phyloP scores from a whole-genome alignment of 2,888 invertebrate species.

The Pseudococcus viburni region DNA sequence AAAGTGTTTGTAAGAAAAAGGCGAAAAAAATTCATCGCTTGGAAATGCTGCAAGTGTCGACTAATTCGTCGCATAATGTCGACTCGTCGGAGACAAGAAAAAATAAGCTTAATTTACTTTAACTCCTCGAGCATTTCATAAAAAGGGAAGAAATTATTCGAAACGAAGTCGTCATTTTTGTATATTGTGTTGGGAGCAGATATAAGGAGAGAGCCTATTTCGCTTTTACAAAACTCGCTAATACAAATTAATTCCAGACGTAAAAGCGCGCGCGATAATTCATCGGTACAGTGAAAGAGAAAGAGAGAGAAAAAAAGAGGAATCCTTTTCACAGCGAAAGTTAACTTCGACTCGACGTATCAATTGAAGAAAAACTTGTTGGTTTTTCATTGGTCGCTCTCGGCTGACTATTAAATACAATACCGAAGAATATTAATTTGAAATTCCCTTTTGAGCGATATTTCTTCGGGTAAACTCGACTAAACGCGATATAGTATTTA shows the following conservation, averaged over 20 bases:
- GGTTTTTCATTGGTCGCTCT: constrained; percentile 40
- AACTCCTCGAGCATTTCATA: constrained; percentile 30
- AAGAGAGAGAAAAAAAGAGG: background rate
- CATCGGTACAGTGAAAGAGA: background rate
- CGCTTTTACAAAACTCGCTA: constrained; percentile 11
- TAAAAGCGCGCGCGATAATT: constrained; percentile 39
- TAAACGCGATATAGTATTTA: constrained; percentile 49
- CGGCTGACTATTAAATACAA: constrained; percentile 44
- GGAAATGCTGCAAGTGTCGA: background rate
- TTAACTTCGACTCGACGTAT: constrained; percentile 41
- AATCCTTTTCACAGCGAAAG: constrained; percentile 15
- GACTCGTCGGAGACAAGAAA: constrained; percentile 4
- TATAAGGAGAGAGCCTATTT: background rate
- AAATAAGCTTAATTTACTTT: constrained; percentile 17
- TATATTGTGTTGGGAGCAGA: constrained; percentile 15
- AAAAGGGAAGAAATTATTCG: constrained; percentile 32
- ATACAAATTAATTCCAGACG: constrained; percentile 30
- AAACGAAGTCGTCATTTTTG: constrained; percentile 33
- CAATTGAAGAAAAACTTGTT: constrained; percentile 40
- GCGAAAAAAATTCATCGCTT: background rate
- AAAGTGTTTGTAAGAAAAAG: background rate
- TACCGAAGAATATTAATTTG: constrained; percentile 47
- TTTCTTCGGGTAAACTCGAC: constrained; percentile 45
- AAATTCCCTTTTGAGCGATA: constrained; percentile 49
- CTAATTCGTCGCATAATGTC: background rate